These are phyloP conservation scores for Philotrypesis tridentata DNA, from an alignment of 1,140 invertebrate genomes.

Conservation along the genomic window DNA sequence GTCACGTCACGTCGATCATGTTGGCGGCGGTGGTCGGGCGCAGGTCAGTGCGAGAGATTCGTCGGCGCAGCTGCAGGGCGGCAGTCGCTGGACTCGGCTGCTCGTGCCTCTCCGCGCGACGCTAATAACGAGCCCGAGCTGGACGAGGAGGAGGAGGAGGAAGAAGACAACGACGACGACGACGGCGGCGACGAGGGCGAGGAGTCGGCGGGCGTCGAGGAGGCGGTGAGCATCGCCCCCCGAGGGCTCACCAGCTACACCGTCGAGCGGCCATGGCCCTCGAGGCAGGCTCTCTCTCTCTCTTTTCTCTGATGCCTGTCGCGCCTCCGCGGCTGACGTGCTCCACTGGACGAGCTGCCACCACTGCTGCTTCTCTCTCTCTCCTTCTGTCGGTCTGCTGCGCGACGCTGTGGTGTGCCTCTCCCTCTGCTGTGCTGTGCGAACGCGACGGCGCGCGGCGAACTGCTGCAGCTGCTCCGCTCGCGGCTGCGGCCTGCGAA, in stretches of 20 bases:
- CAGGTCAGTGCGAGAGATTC: not conserved
- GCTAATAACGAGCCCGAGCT: too few relatives aligned
- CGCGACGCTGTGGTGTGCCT: too few relatives aligned
- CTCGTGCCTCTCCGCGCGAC: too few relatives aligned
- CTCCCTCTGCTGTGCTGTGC: not conserved
- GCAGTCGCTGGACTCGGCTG: not conserved
- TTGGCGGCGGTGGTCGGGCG: slow-evolving; percentile 6
- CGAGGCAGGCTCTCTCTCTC: not conserved
- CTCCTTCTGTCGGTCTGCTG: too few relatives aligned
- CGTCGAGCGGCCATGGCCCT: not conserved
- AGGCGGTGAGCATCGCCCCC: slow-evolving; percentile 25
- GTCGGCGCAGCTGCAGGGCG: not conserved
- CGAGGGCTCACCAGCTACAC: slow-evolving; percentile 31
- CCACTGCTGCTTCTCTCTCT: not conserved
- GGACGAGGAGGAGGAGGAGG: too few relatives aligned
- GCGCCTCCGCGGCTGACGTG: too few relatives aligned
- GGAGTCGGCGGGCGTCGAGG: not conserved
- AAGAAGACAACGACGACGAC: not conserved
- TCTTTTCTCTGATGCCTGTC: too few relatives aligned
- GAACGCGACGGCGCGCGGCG: not conserved
- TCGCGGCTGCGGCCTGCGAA: not conserved
- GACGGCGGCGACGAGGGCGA: not conserved
- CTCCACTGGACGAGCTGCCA: not conserved
- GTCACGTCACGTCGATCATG: slow-evolving; percentile 45
- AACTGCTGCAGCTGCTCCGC: not conserved